phyloP scores from a whole-genome alignment of 2,888 invertebrate genomes.

The Drosophila austrosaltans region DNA sequence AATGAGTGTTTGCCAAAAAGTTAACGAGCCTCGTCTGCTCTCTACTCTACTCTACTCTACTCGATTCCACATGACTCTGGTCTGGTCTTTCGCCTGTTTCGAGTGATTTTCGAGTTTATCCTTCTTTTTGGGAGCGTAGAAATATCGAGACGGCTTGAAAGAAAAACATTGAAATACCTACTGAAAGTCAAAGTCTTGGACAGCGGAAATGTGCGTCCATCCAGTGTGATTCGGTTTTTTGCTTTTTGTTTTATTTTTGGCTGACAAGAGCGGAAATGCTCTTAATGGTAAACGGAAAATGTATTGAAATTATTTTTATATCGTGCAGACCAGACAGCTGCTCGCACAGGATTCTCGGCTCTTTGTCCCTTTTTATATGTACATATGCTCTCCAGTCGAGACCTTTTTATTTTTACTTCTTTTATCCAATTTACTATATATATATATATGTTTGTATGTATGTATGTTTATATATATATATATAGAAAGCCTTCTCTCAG shows the following conservation, averaged over 20 bases:
- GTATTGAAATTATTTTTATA: constrained; percentile 74
- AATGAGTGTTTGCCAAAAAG: constrained; percentile 24
- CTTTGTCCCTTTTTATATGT: background rate
- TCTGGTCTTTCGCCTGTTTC: background rate
- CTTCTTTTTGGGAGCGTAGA: background rate
- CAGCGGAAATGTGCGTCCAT: constrained; percentile 55
- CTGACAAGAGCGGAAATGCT: constrained; percentile 55
- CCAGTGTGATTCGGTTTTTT: constrained; percentile 2
- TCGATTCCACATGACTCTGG: background rate
- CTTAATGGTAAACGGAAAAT: constrained; percentile 74
- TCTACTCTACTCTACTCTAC: constrained; percentile 14
- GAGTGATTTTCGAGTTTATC: background rate
- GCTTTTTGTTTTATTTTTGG: constrained; percentile 4
- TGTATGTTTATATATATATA: background rate
- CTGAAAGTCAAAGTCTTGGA: constrained; percentile 23
- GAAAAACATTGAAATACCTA: constrained; percentile 8
- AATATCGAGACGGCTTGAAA: background rate
- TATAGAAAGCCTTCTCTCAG: constrained; percentile 10
- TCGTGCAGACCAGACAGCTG: constrained; percentile 37
- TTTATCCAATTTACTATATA: constrained; percentile 36
- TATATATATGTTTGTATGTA: background rate
- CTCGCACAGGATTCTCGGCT: constrained; percentile 37
- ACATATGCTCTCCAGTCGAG: constrained; percentile 7
- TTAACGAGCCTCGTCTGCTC: constrained; percentile 44
- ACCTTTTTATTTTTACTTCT: constrained; percentile 25